Conservation (phyloP, 2,888 invertebrate species). For the Parascotia fuliginaria region DNA sequence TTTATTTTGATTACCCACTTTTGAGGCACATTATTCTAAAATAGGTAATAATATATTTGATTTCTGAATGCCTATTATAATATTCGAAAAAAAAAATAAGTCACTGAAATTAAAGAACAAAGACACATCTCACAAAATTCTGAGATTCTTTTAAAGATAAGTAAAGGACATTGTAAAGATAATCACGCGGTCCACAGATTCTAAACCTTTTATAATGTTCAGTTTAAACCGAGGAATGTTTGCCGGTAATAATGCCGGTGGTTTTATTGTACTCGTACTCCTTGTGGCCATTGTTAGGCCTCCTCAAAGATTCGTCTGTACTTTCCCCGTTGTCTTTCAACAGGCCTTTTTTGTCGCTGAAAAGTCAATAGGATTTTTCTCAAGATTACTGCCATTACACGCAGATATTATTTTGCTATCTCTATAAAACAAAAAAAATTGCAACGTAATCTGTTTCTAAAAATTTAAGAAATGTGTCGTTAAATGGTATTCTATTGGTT, state of each 20-base stretch:
- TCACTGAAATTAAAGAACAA: no score
- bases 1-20: no score
- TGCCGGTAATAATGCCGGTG: constrained; percentile 78
- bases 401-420: neutral
- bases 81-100: no score
- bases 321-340: constrained; percentile 63
- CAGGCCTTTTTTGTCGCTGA: constrained; percentile 78
- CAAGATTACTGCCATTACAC: neutral
- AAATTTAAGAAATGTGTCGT: no score
- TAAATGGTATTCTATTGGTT: no score
- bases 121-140: neutral
- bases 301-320: constrained; percentile 55
- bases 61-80: no score
- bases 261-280: constrained; percentile 78
- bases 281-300: constrained; percentile 68
- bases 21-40: no score
- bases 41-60: no score
- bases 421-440: neutral
- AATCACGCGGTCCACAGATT: constrained; percentile 29
- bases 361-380: constrained; percentile 49
- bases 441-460: no score
- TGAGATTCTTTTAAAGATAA: constrained; percentile 2
- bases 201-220: constrained; percentile 32
- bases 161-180: constrained; percentile 24
- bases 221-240: constrained; percentile 76